Percentiles rank a stretch among this genome's conserved stretches.
These are phyloP conservation scores for Metopolophium dirhodum DNA, from an alignment of 1,140 invertebrate species.

Conservation along the genomic window DNA sequence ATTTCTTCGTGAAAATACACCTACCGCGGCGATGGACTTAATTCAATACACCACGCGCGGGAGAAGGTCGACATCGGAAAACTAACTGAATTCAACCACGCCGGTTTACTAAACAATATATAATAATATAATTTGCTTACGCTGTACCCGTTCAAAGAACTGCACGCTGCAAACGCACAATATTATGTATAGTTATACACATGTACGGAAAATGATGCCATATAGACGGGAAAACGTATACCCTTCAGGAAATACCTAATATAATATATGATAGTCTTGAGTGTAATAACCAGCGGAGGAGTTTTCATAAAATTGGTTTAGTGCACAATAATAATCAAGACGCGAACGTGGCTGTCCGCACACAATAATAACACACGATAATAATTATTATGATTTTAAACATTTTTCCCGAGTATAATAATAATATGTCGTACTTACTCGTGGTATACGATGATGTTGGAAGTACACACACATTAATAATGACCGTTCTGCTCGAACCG, in stretches of 20 bases:
- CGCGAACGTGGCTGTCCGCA: no score
- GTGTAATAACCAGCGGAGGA: not conserved
- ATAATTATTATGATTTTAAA: not conserved
- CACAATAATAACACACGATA: not conserved
- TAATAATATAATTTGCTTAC: slow-evolving; percentile 28
- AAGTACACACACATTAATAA: not conserved
- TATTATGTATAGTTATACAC: not conserved
- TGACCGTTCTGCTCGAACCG: not conserved
- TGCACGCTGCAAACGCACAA: not conserved
- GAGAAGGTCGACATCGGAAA: slow-evolving; percentile 16
- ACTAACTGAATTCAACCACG: slow-evolving; percentile 19
- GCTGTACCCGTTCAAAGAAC: not conserved
- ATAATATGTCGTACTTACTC: no score
- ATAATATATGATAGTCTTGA: not conserved
- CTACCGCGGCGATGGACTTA: not conserved
- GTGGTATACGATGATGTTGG: not conserved
- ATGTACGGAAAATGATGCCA: not conserved
- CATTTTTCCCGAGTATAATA: not conserved
- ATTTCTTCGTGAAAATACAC: not conserved
- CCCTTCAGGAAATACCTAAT: not conserved
- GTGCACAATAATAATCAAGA: not conserved
- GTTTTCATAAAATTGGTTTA: slow-evolving; percentile 13
- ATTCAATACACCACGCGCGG: not conserved
- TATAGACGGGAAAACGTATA: not conserved
- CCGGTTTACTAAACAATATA: slow-evolving; percentile 27